A percentile compares a stretch with the other conserved stretches of the same genome.
Conservation (phyloP, 2,113 vertebrate genomes). For the Alces alces region DNA sequence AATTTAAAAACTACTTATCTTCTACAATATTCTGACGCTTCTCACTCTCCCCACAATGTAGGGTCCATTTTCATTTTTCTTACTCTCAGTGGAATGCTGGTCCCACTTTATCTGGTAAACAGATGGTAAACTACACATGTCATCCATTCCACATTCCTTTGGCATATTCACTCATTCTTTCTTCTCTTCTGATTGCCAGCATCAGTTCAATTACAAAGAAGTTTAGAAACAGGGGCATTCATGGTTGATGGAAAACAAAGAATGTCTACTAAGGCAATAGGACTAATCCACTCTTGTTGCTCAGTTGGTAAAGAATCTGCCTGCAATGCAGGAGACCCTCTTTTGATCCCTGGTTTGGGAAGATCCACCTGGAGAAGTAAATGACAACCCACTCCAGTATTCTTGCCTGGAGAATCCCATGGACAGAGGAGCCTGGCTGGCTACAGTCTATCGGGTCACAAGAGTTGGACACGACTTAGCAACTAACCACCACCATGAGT, state of each 20-base stretch:
- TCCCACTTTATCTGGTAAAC: not conserved
- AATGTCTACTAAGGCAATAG: not conserved
- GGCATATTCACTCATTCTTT: not conserved
- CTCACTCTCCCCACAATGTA: not conserved
- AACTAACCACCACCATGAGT: no score
- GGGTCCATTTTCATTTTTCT: not conserved
- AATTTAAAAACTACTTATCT: not conserved
- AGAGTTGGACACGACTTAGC: no score
- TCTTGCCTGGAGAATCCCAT: not conserved
- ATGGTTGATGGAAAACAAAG: not conserved
- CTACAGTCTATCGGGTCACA: not conserved
- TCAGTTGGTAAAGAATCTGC: not conserved
- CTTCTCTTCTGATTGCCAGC: not conserved
- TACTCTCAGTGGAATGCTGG: not conserved
- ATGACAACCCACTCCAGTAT: not conserved
- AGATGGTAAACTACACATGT: not conserved
- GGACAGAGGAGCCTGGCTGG: not conserved
- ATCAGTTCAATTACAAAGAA: not conserved
- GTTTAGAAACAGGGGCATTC: not conserved
- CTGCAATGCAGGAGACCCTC: rapidly evolving
- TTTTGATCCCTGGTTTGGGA: not conserved
- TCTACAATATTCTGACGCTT: not conserved
- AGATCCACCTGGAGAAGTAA: not conserved
- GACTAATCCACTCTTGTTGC: not conserved
- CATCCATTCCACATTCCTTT: not conserved